phyloP scores from a whole-genome alignment of 2,797 vertebrate genomes.

The Macropodus opercularis region DNA sequence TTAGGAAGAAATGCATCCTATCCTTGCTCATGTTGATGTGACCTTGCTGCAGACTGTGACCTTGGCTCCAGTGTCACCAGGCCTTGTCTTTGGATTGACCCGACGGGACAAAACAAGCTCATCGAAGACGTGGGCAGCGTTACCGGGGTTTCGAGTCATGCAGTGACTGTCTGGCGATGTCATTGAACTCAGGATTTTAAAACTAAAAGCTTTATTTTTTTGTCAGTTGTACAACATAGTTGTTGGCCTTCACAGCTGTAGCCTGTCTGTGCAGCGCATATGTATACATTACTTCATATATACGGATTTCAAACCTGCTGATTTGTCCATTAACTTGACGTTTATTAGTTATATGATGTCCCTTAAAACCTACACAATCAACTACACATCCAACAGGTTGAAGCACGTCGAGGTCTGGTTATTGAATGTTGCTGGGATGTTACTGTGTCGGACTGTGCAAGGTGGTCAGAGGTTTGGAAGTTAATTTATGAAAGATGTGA shows the following conservation, averaged over 20 bases:
- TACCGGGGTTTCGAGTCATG: slow-evolving; percentile 43
- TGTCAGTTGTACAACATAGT: slow-evolving; percentile 16
- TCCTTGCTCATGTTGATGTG: not conserved
- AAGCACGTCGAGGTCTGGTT: slow-evolving; percentile 29
- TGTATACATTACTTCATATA: no score
- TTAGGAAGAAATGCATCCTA: not conserved
- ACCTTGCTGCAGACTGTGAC: slow-evolving; percentile 22
- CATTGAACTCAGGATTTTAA: slow-evolving; percentile 78
- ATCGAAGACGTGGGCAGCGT: slow-evolving; percentile 41
- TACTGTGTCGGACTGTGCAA: slow-evolving; percentile 27
- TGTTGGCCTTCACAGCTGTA: slow-evolving; percentile 30
- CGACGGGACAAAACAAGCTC: slow-evolving; percentile 9
- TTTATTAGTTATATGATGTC: no score
- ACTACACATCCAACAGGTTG: not conserved
- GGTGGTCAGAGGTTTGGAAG: slow-evolving; percentile 35
- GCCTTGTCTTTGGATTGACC: slow-evolving; percentile 39
- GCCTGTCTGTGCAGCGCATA: slow-evolving; percentile 9
- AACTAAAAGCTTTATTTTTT: slow-evolving; percentile 48
- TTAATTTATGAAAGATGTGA: slow-evolving; percentile 58
- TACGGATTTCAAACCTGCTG: no score
- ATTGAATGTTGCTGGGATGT: slow-evolving; percentile 23
- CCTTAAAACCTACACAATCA: not conserved
- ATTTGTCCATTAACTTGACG: not conserved
- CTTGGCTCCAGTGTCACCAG: not conserved
- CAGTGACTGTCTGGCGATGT: slow-evolving; percentile 49